A percentile compares a stretch with the other conserved stretches of the same genome.
Evolutionary conservation across 2,888 invertebrate species (phyloP).

Genomic region (Nyleta sp.): DNA sequence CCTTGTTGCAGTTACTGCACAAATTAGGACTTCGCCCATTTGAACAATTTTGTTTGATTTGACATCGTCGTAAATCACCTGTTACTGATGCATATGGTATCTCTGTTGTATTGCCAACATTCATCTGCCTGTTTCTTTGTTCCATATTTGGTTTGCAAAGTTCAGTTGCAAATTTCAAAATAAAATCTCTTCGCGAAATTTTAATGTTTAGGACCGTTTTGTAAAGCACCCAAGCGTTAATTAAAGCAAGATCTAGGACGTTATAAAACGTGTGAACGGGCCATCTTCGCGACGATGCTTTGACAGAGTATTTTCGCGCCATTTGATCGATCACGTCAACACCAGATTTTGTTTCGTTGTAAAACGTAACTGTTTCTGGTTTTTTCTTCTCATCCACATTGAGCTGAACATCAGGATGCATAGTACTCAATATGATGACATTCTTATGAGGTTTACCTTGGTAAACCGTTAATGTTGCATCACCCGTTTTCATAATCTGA

Average conservation of each 20-base stretch:
- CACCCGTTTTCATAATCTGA: conserved; percentile 6
- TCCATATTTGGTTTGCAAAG: neutral
- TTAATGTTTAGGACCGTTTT: neutral
- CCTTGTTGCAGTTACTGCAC: conserved; percentile 8
- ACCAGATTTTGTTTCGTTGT: conserved; percentile 40
- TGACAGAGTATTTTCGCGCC: conserved; percentile 24
- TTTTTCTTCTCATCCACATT: conserved; percentile 12
- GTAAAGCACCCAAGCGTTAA: conserved; percentile 31
- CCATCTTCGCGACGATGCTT: conserved; percentile 21
- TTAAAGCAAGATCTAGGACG: conserved; percentile 22
- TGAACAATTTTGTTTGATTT: conserved; percentile 11
- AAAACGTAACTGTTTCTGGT: conserved; percentile 30
- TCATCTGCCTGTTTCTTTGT: neutral
- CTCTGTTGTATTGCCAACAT: neutral
- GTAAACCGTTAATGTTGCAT: conserved; percentile 10
- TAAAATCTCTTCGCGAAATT: conserved; percentile 10
- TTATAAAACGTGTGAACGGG: conserved; percentile 25
- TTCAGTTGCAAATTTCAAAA: neutral
- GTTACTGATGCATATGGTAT: neutral
- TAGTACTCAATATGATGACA: conserved; percentile 22
- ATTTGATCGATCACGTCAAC: conserved; percentile 41
- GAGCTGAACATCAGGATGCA: conserved; percentile 17
- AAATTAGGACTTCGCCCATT: conserved; percentile 26
- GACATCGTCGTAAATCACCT: conserved; percentile 10
- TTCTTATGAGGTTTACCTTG: conserved; percentile 31